A percentile compares a stretch with the other conserved stretches of the same genome.
These are phyloP conservation scores for Athene cunicularia DNA, from an alignment of 2,113 vertebrate species.

Conservation along the genomic window DNA sequence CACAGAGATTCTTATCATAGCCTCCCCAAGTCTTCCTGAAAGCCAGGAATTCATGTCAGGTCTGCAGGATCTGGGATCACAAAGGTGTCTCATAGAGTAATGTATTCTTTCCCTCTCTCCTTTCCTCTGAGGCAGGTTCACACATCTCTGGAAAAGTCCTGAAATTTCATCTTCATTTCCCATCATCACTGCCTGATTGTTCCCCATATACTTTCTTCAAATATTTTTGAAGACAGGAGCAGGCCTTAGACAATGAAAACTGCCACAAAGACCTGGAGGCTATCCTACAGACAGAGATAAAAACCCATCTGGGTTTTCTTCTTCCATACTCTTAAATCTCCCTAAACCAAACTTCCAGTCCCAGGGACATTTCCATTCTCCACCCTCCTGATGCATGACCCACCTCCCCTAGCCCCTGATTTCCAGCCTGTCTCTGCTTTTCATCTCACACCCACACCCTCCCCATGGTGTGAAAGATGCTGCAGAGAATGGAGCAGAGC, in stretches of 20 bases:
- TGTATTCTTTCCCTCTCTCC: background rate
- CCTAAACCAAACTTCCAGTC: background rate
- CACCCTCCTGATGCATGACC: background rate
- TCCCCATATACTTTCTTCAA: background rate
- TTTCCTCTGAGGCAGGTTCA: background rate
- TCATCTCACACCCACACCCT: background rate
- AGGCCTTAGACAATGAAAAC: background rate
- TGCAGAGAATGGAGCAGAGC: background rate
- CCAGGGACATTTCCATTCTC: background rate
- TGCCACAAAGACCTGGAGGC: background rate
- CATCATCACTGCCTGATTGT: background rate
- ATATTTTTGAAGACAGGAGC: background rate
- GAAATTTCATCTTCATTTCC: background rate
- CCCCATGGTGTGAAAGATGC: background rate
- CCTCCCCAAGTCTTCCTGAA: background rate
- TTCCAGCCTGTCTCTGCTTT: background rate
- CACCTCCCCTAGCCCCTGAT: background rate
- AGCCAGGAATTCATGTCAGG: background rate
- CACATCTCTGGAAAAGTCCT: background rate
- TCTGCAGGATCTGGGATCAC: background rate
- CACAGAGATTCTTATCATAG: background rate
- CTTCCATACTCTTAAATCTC: background rate
- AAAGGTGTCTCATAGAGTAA: background rate
- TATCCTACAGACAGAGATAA: background rate
- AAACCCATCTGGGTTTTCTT: fast-evolving